Base-by-base conservation (phyloP, 1,140 invertebrate species). In the Hycleus phaleratus region DNA sequence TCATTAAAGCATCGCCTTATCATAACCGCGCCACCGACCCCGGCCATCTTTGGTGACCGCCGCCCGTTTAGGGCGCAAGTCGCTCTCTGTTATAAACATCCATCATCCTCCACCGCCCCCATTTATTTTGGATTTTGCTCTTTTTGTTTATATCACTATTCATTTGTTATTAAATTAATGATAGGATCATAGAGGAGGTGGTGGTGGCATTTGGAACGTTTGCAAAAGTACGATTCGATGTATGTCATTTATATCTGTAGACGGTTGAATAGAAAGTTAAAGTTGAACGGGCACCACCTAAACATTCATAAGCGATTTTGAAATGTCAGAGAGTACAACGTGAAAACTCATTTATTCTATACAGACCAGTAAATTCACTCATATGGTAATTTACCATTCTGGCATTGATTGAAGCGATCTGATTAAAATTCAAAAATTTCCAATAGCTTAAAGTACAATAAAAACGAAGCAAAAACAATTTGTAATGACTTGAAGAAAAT, bases 1-100 rank as follows among this genome's bases (percentile, higher is more conserved):
- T 76, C 74, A 76, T 76, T 76, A 76, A 74, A 73, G 68, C 73
- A 74, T 74, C 73, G 73, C 73, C 74, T 76, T 76, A 76, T 76
- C 74, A 76, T 76, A 76, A 76, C 74, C 74, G 71, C 71, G 62
- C 59, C 66, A 60, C 65, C 65, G 63, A 65, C 66, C 68, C 66
- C 69, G 70, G 74, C 74, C 74, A 76, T 76, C 74, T 76, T 76
- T 74, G 74, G 70, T 66, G 63, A 71, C 68, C 71, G 67, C 68
- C 62, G 58, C 60, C 64, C 51, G 42, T 32, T 53, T 18, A 53
- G 51, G 51, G 51, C 51, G 51, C 51, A 53, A 53, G 51, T 53
- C 51, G 51, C 7, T 8, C 18, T 18, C 51, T 9, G 51, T 53
- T 53, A 53, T 53, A 42, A 53, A 46, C 51, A 46, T 46, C 39